Conservation (phyloP, 2,888 invertebrate species). For the Rapana venosa region DNA sequence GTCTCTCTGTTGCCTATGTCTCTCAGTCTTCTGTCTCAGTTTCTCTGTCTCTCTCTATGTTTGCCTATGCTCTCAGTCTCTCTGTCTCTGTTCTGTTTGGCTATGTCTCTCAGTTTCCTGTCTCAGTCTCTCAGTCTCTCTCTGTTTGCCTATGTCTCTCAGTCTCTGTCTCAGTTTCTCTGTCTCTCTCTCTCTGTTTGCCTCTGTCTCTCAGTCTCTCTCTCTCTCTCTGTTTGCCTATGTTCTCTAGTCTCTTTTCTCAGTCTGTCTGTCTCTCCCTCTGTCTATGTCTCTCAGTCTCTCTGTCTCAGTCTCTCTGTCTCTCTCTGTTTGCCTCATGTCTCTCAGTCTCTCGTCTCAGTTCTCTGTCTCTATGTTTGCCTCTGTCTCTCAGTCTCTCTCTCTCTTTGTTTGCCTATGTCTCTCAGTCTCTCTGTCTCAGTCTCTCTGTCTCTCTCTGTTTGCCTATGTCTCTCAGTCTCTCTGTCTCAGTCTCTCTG, state of each 20-base stretch:
- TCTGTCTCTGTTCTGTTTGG: constrained; percentile 4
- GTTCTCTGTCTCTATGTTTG: background rate
- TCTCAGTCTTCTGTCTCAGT: too few relatives aligned
- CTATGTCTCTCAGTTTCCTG: background rate
- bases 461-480: background rate
- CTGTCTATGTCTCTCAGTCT: background rate
- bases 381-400: background rate
- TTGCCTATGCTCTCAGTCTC: background rate
- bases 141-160: constrained; percentile 1
- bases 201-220: constrained; percentile 2
- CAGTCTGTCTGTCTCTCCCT: constrained; percentile 16
- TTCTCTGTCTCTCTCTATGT: too few relatives aligned
- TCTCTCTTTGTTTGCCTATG: background rate
- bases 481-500: background rate
- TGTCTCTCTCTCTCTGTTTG: constrained; percentile 6
- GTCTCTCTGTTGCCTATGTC: too few relatives aligned
- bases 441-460: background rate
- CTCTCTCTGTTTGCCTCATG: background rate
- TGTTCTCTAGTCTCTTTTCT: background rate
- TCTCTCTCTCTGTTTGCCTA: background rate
- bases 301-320: background rate
- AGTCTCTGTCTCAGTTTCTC: constrained; percentile 12
- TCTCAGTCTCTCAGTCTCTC: constrained; percentile 6
- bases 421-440: background rate
- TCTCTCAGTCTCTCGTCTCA: background rate